Base-by-base conservation (phyloP, 2,888 invertebrate genomes). In the Axea sp. region DNA sequence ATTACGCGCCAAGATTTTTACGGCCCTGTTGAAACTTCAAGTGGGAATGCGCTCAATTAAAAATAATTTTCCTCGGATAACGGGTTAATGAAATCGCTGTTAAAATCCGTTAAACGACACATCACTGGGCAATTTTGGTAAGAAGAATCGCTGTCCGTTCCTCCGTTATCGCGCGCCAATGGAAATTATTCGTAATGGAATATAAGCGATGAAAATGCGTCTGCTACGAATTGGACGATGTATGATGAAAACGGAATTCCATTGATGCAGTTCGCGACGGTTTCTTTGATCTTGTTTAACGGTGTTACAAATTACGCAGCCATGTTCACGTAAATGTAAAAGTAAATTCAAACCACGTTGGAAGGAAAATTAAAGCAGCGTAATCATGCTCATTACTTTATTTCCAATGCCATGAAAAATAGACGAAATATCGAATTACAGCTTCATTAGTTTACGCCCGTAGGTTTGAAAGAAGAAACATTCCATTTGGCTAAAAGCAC, bases 401-500 rank as follows among this genome's bases (percentile, higher is more conserved):
- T 28, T 39, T 30, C 24, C 4, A 8, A 14, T 43, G 8, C 8
- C n/a, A 3, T 12, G n/a, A 28, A 53, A 53, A 26, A 43, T 12
- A 43, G 30, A 41, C 31, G 24, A 31, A 22, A 1, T 33, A 35
- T 35, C 5, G 6, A 64, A 53, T 64, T 28, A 65, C 28, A n/a
- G 14, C 17, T 45, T 45, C 45, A 65, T 65, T 65, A 45, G 37
- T 45, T 45, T 19, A n/a, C n/a, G n/a, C n/a, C n/a, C n/a, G n/a
- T n/a, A n/a, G n/a, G n/a, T n/a, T n/a, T n/a, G n/a, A n/a, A 31
- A 31, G 11, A 11, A 30, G 37, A 8, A 33, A 11, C 24, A 39
- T 55, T 37, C 47, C 62, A 71, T 71, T 71, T 62, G 11, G 39
- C 24, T 71, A 62, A 62, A 62, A 71, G 69, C 69, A 55, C 53